Percentiles rank a stretch among this genome's conserved stretches.
Conservation (phyloP, 2,888 invertebrate genomes). For the Chymomyza fuscimana region DNA sequence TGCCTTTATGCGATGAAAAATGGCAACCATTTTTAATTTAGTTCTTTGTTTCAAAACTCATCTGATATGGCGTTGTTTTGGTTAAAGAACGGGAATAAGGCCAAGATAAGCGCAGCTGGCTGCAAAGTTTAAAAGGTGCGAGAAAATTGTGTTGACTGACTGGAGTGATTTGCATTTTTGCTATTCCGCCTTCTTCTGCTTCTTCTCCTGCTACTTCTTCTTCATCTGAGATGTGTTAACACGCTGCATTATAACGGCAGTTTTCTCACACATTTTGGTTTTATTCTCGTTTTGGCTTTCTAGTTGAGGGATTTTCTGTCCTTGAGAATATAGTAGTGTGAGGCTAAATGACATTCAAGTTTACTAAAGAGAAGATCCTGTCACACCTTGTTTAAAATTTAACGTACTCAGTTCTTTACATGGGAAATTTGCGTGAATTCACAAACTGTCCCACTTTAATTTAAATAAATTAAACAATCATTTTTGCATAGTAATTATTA, state of each 20-base stretch:
- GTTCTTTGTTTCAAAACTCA: conserved; percentile 22
- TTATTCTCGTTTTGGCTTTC: background rate
- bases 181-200: background rate
- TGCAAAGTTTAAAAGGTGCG: background rate
- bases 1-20: conserved; percentile 7
- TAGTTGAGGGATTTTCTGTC: background rate
- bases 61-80: background rate
- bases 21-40: conserved; percentile 52
- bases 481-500: no score
- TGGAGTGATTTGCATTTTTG: background rate
- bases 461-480: no score
- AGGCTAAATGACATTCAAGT: no score
- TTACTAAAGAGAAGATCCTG: no score
- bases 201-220: no score
- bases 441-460: no score
- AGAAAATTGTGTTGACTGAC: background rate
- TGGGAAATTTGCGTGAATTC: no score
- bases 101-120: background rate
- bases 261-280: background rate
- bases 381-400: no score
- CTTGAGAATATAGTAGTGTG: no score
- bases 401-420: no score
- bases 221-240: background rate
- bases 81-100: background rate
- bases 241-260: background rate